Evolutionary conservation across 2,888 invertebrate genomes (phyloP).

Genomic region (Pseudococcus jackbeardsleyi): DNA sequence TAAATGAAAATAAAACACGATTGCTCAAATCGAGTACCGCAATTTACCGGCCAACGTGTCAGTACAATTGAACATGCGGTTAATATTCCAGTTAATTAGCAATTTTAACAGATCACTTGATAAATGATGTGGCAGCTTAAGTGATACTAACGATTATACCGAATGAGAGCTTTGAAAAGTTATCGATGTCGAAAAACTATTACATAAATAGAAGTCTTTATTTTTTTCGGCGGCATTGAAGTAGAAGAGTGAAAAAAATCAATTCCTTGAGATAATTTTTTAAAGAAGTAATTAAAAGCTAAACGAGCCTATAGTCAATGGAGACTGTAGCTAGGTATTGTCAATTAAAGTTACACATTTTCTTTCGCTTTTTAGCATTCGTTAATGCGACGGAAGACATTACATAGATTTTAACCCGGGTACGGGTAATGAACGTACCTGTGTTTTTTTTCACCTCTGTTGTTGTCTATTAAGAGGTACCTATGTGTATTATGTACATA

Average conservation of each 20-base stretch:
- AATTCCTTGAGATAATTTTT: background rate
- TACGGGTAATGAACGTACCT: background rate
- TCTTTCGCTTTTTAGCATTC: background rate
- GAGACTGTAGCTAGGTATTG: background rate
- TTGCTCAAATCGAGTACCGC: constrained; percentile 57
- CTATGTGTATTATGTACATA: background rate
- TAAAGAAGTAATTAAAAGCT: background rate
- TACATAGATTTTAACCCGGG: background rate
- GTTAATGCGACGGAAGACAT: constrained; percentile 1
- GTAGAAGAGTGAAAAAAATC: background rate
- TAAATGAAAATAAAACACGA: constrained; percentile 54
- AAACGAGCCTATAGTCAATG: background rate
- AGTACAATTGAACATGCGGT: constrained; percentile 35
- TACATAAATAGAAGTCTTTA: background rate
- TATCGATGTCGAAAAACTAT: constrained; percentile 36
- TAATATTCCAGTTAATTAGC: constrained; percentile 49
- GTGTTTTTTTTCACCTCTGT: background rate
- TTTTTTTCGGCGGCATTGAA: background rate
- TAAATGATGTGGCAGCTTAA: constrained; percentile 44
- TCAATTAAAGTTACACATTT: constrained; percentile 22
- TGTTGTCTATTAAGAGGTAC: background rate
- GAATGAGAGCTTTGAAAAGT: constrained; percentile 29
- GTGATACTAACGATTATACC: constrained; percentile 13
- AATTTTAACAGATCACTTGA: constrained; percentile 53
- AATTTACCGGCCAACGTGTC: constrained; percentile 48